Base-by-base conservation (phyloP, 2,113 vertebrate species). In the Albula glossodonta region DNA sequence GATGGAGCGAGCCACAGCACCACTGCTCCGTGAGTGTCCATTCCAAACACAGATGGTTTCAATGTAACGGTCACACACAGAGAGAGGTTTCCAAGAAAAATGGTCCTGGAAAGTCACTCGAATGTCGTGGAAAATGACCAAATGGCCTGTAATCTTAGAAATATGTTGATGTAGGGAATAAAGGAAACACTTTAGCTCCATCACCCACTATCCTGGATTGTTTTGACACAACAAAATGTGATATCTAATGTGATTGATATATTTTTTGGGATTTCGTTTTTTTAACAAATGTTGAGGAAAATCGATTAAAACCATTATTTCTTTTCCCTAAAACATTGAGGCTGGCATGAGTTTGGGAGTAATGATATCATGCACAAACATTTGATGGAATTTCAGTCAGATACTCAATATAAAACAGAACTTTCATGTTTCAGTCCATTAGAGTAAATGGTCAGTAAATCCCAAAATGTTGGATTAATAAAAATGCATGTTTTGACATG, bases 21-120 rank as follows among this genome's bases (percentile, higher is more conserved):
- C 98, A 0, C 94, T 99, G 17, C 81, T 95, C 88, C 92, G 98
- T 99, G 94, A 97, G 97, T 56, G 3, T 15, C 51, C 12, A 6
- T 15, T 84, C 51, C 31, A 63, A 31, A 48, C 70, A 13, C 13
- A 57, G 10, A 51, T 51, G 19, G 48, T 53, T 53, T 25, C 25
- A 53, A 53, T 81, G 2, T 25, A 5, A 0, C 2, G 22, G 22
- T 81, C 51, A 2, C n/a, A 31, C 25, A 74, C 0, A 56, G 80
- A 81, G n/a, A 74, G 31, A 9, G 70, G 4, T 31, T 74, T 9
- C 70, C n/a, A 74, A n/a, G 31, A 66, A 74, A 74, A 10, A n/a
- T 74, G 70, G n/a, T 31, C n/a, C 5, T 10, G 17, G 25, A 74
- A 74, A 74, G n/a, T 31, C 70, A 25, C 8, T 74, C 0, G 31